These are phyloP conservation scores for Stigmatopora nigra DNA, from an alignment of 2,113 vertebrate species.

Conservation along the genomic window DNA sequence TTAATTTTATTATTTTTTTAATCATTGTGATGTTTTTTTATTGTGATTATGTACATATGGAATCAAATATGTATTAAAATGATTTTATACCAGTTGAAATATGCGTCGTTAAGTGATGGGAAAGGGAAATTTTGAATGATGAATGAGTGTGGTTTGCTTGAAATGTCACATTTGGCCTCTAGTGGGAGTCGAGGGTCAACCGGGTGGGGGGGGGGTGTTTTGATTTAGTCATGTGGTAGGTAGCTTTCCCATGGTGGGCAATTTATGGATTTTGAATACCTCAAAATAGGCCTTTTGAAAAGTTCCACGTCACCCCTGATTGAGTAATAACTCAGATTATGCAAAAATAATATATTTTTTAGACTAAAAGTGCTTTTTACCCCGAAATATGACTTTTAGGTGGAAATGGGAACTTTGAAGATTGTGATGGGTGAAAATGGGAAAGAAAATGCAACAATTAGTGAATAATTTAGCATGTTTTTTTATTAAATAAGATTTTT, in stretches of 20 bases:
- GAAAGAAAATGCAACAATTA: no score
- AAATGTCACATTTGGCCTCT: slow-evolving; percentile 42
- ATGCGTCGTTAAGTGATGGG: not conserved
- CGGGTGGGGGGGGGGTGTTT: slow-evolving; percentile 31
- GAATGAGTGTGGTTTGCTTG: slow-evolving; percentile 16
- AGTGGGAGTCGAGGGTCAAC: not conserved
- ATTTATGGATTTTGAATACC: no score
- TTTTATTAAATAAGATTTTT: not conserved
- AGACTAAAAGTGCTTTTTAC: no score
- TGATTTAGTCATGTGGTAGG: slow-evolving; percentile 31
- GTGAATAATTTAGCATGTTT: not conserved
- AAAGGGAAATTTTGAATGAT: slow-evolving; percentile 4
- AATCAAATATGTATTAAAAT: slow-evolving; percentile 66
- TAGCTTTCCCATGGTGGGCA: slow-evolving; percentile 30
- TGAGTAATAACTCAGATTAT: no score
- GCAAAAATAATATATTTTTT: no score
- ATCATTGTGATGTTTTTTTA: slow-evolving; percentile 39
- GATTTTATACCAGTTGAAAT: slow-evolving; percentile 55
- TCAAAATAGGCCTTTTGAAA: no score
- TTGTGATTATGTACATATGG: slow-evolving; percentile 56
- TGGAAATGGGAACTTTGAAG: no score
- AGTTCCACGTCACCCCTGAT: no score
- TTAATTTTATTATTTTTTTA: slow-evolving; percentile 36
- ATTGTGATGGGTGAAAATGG: no score
- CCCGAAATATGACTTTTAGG: no score